Evolutionary conservation across 1,140 invertebrate genomes (phyloP).

Genomic region (Monochamus saltuarius): DNA sequence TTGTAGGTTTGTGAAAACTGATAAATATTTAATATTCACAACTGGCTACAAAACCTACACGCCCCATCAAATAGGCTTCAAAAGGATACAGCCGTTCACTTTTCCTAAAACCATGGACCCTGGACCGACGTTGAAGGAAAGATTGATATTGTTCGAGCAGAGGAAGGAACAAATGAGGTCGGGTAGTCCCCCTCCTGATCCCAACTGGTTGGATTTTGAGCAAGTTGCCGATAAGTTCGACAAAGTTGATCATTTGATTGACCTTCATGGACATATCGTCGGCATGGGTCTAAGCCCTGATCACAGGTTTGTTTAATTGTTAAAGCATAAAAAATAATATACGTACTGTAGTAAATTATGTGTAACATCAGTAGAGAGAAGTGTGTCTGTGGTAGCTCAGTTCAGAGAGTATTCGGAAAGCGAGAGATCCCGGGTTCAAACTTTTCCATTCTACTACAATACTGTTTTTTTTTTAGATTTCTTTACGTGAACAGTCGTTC

Average conservation of each 20-base stretch:
- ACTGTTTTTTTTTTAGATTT: slow-evolving; percentile 59
- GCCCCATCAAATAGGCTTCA: slow-evolving; percentile 85
- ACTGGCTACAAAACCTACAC: slow-evolving; percentile 83
- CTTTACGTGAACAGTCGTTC: slow-evolving; percentile 85
- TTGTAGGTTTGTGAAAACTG: slow-evolving; percentile 50
- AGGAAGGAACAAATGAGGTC: slow-evolving; percentile 55
- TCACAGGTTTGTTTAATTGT: slow-evolving; percentile 65
- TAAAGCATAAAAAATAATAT: no score
- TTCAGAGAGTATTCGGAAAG: no score
- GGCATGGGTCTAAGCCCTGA: slow-evolving; percentile 87
- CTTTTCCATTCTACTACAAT: slow-evolving; percentile 1
- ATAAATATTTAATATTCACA: slow-evolving; percentile 84
- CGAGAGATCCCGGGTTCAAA: no score
- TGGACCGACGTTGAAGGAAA: slow-evolving; percentile 67
- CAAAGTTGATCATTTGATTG: slow-evolving; percentile 79
- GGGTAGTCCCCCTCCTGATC: slow-evolving; percentile 56
- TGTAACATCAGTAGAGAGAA: no score
- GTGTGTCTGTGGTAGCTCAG: no score
- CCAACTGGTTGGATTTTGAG: slow-evolving; percentile 70
- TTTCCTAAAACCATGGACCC: slow-evolving; percentile 71
- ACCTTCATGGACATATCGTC: slow-evolving; percentile 87
- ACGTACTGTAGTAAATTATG: no score
- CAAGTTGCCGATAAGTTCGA: slow-evolving; percentile 73
- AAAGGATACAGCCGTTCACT: slow-evolving; percentile 71
- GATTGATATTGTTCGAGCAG: slow-evolving; percentile 61